phyloP scores from a whole-genome alignment of 2,113 vertebrate species.

The Melospiza georgiana region DNA sequence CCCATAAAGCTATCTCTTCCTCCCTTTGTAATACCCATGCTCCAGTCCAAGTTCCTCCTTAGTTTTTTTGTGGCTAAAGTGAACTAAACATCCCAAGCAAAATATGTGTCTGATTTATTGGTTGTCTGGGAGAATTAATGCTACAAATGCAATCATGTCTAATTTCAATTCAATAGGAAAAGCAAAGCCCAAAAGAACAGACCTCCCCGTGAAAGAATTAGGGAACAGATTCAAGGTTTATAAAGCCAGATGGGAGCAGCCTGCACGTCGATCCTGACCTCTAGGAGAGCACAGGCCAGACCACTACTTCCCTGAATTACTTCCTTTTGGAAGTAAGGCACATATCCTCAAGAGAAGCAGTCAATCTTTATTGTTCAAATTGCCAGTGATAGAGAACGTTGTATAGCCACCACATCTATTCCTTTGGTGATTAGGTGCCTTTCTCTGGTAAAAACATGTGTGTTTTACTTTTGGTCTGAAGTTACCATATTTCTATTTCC shows the following conservation, averaged over 20 bases:
- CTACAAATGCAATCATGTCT: slow-evolving; percentile 35
- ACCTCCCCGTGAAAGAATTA: slow-evolving; percentile 21
- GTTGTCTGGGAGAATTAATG: slow-evolving; percentile 46
- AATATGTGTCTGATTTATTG: slow-evolving; percentile 55
- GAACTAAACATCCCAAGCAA: slow-evolving; percentile 23
- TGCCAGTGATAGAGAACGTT: background rate
- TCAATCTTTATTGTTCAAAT: slow-evolving; percentile 20
- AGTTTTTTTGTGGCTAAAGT: slow-evolving; percentile 22
- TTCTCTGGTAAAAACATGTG: background rate
- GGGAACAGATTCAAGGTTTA: slow-evolving; percentile 26
- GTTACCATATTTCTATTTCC: background rate
- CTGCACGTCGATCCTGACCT: background rate
- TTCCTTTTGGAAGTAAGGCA: slow-evolving; percentile 1
- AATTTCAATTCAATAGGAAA: slow-evolving; percentile 55
- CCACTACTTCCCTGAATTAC: background rate
- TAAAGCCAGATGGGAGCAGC: slow-evolving; percentile 1
- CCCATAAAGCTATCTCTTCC: slow-evolving; percentile 59
- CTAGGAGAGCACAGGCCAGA: background rate
- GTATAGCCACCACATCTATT: background rate
- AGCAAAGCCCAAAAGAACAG: slow-evolving; percentile 31
- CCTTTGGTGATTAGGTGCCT: background rate
- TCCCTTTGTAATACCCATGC: slow-evolving; percentile 36
- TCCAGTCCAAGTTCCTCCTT: slow-evolving; percentile 35
- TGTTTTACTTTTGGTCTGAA: background rate
- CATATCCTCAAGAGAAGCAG: background rate